Evolutionary conservation across 2,888 invertebrate genomes (phyloP).

Genomic region (Epistrophe eligans): DNA sequence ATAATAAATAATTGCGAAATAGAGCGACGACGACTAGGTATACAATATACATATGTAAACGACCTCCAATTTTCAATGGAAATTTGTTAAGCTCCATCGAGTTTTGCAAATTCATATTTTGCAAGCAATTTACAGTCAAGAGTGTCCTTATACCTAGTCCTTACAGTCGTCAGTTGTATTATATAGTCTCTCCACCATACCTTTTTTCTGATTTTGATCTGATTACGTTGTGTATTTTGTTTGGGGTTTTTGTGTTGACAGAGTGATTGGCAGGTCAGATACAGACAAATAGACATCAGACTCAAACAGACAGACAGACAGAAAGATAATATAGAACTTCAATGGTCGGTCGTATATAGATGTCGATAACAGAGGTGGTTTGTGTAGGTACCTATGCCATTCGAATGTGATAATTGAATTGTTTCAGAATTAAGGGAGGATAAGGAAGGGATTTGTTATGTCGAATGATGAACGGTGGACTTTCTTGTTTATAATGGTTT

Average conservation of each 20-base stretch:
- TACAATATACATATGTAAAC: too few relatives aligned
- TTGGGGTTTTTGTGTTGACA: constrained; percentile 56
- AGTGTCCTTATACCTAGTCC: constrained; percentile 11
- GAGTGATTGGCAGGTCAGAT: constrained; percentile 66
- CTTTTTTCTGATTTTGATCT: constrained; percentile 31
- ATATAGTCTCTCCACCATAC: neutral
- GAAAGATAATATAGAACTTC: constrained; percentile 28
- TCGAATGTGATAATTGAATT: constrained; percentile 55
- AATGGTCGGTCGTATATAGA: constrained; percentile 15
- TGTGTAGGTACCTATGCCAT: neutral
- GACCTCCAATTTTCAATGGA: constrained; percentile 16
- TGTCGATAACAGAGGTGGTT: constrained; percentile 33
- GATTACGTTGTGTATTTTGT: constrained; percentile 48
- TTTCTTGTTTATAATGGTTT: constrained; percentile 36
- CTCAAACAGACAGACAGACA: constrained; percentile 26
- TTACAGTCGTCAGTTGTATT: neutral
- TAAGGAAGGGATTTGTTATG: constrained; percentile 12
- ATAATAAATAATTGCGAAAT: constrained; percentile 12
- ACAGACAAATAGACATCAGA: constrained; percentile 35
- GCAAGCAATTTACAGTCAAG: constrained; percentile 44
- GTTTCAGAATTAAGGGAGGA: constrained; percentile 34
- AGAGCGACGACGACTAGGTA: neutral
- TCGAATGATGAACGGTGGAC: neutral
- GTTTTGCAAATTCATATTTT: constrained; percentile 50
- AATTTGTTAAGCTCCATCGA: constrained; percentile 41